phyloP scores from a whole-genome alignment of 1,140 invertebrate genomes.

The Drosophila oshimai region DNA sequence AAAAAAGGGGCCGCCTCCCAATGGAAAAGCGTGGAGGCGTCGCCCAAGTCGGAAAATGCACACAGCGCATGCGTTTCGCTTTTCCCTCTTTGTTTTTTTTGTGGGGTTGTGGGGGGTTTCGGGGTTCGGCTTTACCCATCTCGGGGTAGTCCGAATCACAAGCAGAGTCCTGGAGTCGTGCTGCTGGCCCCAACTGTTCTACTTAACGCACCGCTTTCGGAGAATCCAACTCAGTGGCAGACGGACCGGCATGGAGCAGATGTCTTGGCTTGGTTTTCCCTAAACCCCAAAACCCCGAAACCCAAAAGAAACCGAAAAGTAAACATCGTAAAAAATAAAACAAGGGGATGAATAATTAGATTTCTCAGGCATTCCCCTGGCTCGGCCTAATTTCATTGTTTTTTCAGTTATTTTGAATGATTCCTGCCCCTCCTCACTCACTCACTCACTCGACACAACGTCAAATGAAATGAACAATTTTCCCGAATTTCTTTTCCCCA shows the following conservation, averaged over 20 bases:
- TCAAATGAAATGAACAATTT: constrained; percentile 55
- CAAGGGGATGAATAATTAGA: constrained; percentile 82
- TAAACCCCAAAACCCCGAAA: neutral
- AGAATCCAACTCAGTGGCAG: constrained; percentile 59
- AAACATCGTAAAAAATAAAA: constrained; percentile 40
- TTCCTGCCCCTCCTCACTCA: constrained; percentile 12
- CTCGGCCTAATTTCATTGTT: constrained; percentile 79
- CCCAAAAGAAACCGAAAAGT: constrained; percentile 39
- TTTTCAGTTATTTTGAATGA: constrained; percentile 78
- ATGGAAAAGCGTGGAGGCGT: constrained; percentile 69
- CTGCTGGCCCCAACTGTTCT: constrained; percentile 47
- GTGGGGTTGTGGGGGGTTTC: neutral
- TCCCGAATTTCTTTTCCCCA: constrained; percentile 18
- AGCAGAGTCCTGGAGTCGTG: too few species aligned
- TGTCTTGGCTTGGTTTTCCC: neutral
- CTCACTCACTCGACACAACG: neutral
- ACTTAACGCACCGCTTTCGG: constrained; percentile 70
- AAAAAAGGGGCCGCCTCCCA: constrained; percentile 52
- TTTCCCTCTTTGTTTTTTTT: neutral
- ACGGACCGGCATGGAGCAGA: constrained; percentile 49
- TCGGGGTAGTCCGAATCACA: constrained; percentile 50
- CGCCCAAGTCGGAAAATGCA: constrained; percentile 24
- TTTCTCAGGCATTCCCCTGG: constrained; percentile 59
- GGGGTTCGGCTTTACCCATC: neutral
- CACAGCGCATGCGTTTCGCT: constrained; percentile 21